Percentiles rank a stretch among this genome's conserved stretches.
phyloP scores from a whole-genome alignment of 2,113 vertebrate species.

The Turdus rufiventris region DNA sequence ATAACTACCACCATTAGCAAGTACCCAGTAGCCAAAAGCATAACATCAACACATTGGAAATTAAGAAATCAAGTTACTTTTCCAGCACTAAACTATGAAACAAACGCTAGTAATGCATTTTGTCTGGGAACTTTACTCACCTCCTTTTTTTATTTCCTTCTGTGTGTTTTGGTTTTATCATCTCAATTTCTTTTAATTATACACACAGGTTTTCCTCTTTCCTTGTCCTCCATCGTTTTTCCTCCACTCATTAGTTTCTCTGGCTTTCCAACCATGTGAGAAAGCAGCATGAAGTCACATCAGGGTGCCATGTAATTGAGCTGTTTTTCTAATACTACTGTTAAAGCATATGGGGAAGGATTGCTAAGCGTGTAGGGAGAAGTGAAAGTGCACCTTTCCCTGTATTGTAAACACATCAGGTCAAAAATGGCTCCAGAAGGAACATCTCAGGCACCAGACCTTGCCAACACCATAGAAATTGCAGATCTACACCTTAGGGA shows the following conservation, averaged over 20 bases:
- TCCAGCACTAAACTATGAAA: neutral
- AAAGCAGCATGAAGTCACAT: slow-evolving; percentile 68
- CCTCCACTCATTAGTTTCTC: slow-evolving; percentile 43
- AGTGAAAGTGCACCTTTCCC: neutral
- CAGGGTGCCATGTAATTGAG: slow-evolving; percentile 73
- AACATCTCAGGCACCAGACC: slow-evolving; percentile 10
- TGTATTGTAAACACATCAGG: slow-evolving; percentile 33
- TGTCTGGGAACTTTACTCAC: neutral
- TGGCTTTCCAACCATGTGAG: slow-evolving; percentile 14
- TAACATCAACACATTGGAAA: neutral
- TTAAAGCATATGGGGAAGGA: slow-evolving; percentile 67
- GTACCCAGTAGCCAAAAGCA: neutral
- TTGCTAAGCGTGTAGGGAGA: slow-evolving; percentile 24
- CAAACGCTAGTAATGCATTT: neutral
- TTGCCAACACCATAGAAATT: neutral
- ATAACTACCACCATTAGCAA: neutral
- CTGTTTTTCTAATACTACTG: slow-evolving; percentile 70
- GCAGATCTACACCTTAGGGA: neutral
- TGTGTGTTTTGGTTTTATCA: neutral
- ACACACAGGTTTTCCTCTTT: neutral
- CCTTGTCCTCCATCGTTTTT: slow-evolving; percentile 20
- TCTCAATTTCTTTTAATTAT: neutral
- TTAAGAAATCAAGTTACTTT: neutral
- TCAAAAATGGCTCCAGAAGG: slow-evolving; percentile 56
- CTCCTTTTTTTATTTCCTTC: neutral